phyloP scores from a whole-genome alignment of 2,888 invertebrate genomes.

The Gymnocheta viridis region DNA sequence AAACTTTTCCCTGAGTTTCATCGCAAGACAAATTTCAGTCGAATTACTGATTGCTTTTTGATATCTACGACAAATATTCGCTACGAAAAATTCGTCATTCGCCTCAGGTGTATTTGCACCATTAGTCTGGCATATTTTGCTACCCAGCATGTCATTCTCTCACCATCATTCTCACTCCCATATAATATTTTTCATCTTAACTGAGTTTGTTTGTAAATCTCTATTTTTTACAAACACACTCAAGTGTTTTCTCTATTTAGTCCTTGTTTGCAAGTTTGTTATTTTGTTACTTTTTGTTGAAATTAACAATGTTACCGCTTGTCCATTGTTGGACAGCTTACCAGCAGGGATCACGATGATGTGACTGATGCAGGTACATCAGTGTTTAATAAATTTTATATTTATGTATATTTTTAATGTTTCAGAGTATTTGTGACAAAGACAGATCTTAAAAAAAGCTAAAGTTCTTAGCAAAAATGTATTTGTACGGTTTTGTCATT shows the following conservation, averaged over 20 bases:
- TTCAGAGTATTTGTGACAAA: neutral
- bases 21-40: too few relatives aligned
- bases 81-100: too few relatives aligned
- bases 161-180: neutral
- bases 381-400: constrained; percentile 13
- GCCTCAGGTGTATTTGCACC: too few relatives aligned
- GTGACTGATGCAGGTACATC: neutral
- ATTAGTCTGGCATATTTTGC: constrained; percentile 39
- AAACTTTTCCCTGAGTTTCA: too few relatives aligned
- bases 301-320: constrained; percentile 51
- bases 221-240: constrained; percentile 18
- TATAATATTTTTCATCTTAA: neutral
- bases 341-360: neutral
- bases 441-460: neutral
- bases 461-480: constrained; percentile 12
- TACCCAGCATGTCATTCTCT: neutral
- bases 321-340: constrained; percentile 7
- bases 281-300: neutral
- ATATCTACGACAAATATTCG: too few relatives aligned
- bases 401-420: constrained; percentile 4
- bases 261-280: constrained; percentile 1
- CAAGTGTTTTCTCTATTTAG: constrained; percentile 18
- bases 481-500: constrained; percentile 75
- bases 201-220: neutral
- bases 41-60: too few relatives aligned